Evolutionary conservation across 92 coral and sea anemone species (phyloP).

Genomic region (Isaurus tuberculatus): DNA sequence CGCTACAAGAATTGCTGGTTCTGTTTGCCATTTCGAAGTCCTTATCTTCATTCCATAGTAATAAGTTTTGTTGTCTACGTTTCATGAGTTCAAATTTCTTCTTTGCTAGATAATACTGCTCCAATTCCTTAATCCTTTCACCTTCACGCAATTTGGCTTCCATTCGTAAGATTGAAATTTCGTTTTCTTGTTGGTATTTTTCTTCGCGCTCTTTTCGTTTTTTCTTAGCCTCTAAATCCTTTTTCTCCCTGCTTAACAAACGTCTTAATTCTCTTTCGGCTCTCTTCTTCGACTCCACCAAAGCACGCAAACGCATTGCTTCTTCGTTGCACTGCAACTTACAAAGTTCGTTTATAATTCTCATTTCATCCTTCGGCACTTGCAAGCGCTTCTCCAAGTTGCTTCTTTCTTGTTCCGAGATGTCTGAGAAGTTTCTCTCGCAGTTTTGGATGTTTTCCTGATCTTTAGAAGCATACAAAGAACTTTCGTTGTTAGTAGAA

Average conservation of each 20-base stretch:
- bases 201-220: neutral
- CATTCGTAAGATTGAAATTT: neutral
- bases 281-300: constrained; percentile 4
- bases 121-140: constrained; percentile 8
- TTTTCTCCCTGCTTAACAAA: neutral
- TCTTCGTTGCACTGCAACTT: neutral
- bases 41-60: constrained; percentile 20
- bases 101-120: neutral
- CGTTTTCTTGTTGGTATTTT: constrained; percentile 5
- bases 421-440: neutral
- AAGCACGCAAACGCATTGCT: neutral
- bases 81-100: constrained; percentile 1
- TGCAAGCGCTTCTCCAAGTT: constrained; percentile 20
- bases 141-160: constrained; percentile 3
- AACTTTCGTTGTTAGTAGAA: neutral
- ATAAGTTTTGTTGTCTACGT: constrained; percentile 1
- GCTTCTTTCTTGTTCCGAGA: neutral
- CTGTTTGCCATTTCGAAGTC: constrained; percentile 4
- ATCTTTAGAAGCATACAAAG: neutral
- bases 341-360: constrained; percentile 9
- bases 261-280: constrained; percentile 22
- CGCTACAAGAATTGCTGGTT: neutral
- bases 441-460: neutral
- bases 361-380: constrained; percentile 12
- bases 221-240: neutral